These are phyloP conservation scores for Oligia strigilis DNA, from an alignment of 2,888 invertebrate genomes.

Conservation along the genomic window DNA sequence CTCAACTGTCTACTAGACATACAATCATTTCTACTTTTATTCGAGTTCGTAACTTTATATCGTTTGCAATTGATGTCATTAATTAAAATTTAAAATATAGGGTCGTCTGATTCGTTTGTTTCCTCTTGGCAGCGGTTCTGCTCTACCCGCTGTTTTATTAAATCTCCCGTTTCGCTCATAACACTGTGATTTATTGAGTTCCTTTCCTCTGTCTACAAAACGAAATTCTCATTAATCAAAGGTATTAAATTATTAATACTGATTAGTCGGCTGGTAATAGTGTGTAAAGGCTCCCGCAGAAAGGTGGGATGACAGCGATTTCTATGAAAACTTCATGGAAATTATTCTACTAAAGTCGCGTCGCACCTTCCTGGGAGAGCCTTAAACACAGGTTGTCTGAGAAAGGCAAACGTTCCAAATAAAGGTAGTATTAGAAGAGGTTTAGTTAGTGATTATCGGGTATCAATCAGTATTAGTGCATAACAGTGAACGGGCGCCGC, in stretches of 20 bases:
- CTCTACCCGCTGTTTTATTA: constrained; percentile 62
- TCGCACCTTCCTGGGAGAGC: neutral
- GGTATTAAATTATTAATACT: constrained; percentile 5
- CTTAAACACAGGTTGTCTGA: constrained; percentile 4
- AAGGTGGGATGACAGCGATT: neutral
- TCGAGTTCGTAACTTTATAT: constrained; percentile 58
- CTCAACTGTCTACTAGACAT: constrained; percentile 16
- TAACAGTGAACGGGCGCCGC: constrained; percentile 73
- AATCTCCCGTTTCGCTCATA: constrained; percentile 64
- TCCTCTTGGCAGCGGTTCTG: constrained; percentile 51
- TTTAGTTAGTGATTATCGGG: constrained; percentile 75
- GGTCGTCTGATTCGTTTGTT: constrained; percentile 47
- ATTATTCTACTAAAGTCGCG: neutral
- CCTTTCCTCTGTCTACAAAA: constrained; percentile 43
- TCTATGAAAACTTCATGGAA: neutral
- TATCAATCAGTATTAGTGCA: constrained; percentile 85
- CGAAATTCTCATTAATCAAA: constrained; percentile 33
- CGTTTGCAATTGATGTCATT: constrained; percentile 60
- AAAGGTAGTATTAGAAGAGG: constrained; percentile 49
- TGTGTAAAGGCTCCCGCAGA: neutral
- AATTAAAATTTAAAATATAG: constrained; percentile 70
- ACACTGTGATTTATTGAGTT: constrained; percentile 67
- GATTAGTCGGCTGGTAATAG: neutral
- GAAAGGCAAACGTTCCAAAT: constrained; percentile 12
- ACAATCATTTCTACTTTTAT: constrained; percentile 40